These are phyloP conservation scores for Phortica variegata DNA, from an alignment of 1,140 invertebrate genomes.

Conservation along the genomic window DNA sequence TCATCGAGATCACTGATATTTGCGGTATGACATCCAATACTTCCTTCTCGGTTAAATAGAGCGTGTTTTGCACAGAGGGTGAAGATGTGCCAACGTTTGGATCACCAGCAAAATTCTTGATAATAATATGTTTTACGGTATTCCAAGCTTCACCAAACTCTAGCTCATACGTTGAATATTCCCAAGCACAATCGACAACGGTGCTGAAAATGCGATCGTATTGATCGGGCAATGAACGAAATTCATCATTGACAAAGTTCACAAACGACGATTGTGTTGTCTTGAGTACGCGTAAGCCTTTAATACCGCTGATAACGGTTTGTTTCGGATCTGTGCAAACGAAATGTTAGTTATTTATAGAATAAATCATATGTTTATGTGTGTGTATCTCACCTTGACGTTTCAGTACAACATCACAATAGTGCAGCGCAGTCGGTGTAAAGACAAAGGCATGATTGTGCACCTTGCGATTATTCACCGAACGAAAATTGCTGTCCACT, in stretches of 20 bases:
- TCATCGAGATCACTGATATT: constrained; percentile 69
- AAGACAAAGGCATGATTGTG: constrained; percentile 77
- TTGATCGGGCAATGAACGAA: constrained; percentile 69
- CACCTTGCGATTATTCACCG: constrained; percentile 52
- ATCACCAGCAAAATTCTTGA: constrained; percentile 73
- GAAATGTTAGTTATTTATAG: neutral
- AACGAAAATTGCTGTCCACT: constrained; percentile 19
- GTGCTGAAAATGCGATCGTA: constrained; percentile 75
- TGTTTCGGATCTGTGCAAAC: constrained; percentile 50
- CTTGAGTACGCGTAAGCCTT: constrained; percentile 69
- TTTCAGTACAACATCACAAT: constrained; percentile 65
- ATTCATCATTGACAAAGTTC: constrained; percentile 75
- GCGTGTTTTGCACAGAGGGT: constrained; percentile 74
- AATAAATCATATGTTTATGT: neutral
- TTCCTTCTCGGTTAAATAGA: constrained; percentile 69
- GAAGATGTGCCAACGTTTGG: constrained; percentile 68
- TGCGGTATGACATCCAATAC: constrained; percentile 67
- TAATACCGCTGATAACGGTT: constrained; percentile 65
- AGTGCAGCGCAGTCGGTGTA: constrained; percentile 64
- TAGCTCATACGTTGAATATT: constrained; percentile 64
- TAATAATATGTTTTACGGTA: constrained; percentile 67
- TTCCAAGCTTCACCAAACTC: constrained; percentile 69
- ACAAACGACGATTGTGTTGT: constrained; percentile 77
- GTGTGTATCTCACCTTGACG: constrained; percentile 63
- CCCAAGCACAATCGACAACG: constrained; percentile 70